These are phyloP conservation scores for Marmota monax DNA, from an alignment of 2,113 vertebrate genomes.

Conservation along the genomic window DNA sequence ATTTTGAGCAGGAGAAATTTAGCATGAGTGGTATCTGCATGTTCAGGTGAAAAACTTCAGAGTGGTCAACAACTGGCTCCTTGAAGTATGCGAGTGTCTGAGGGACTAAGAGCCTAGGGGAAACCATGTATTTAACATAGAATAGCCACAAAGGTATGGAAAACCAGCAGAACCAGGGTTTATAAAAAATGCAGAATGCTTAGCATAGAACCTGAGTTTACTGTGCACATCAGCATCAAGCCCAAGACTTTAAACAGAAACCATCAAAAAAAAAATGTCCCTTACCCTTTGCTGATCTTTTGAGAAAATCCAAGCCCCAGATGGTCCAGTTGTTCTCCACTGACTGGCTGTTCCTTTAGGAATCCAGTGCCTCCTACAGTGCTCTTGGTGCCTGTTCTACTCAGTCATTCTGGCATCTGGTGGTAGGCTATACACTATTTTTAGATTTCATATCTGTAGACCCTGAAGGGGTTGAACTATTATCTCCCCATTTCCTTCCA, in stretches of 20 bases:
- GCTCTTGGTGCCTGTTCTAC: not conserved
- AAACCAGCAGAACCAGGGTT: constrained; percentile 3
- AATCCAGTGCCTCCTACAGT: not conserved
- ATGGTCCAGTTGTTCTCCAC: not conserved
- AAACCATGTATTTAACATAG: not conserved
- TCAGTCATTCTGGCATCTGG: not conserved
- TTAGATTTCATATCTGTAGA: constrained; percentile 31
- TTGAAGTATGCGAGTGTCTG: not conserved
- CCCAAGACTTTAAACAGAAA: constrained; percentile 19
- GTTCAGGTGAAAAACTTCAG: not conserved
- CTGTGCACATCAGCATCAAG: not conserved
- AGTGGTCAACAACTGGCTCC: not conserved
- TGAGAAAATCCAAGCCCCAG: constrained; percentile 36
- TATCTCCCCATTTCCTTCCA: not conserved
- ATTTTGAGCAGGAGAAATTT: constrained; percentile 22
- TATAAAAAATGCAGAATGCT: not conserved
- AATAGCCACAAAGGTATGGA: not conserved
- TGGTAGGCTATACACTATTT: not conserved
- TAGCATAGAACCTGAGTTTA: not conserved
- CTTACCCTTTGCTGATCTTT: constrained; percentile 57
- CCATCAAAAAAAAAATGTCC: not conserved
- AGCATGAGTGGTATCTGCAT: not conserved
- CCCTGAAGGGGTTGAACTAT: not conserved
- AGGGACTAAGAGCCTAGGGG: constrained; percentile 8
- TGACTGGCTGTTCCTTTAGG: not conserved